These are phyloP conservation scores for Sebastes jordani DNA, from an alignment of 2,797 vertebrate genomes.

Conservation along the genomic window DNA sequence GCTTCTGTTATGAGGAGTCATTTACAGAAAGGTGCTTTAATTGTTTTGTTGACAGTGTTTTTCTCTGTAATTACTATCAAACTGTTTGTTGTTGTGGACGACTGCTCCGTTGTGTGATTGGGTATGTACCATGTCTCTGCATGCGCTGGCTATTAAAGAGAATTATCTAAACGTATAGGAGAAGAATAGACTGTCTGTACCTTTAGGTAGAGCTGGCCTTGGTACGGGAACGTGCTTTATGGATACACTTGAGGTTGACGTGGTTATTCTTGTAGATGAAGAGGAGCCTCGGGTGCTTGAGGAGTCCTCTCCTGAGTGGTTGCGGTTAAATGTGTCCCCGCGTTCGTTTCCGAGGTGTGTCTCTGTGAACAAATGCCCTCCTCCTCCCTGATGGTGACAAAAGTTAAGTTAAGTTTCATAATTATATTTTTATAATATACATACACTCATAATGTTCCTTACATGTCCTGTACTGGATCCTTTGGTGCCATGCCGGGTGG, in stretches of 20 bases:
- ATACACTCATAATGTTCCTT: background rate
- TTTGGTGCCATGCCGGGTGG: constrained; percentile 10
- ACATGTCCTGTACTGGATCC: constrained; percentile 58
- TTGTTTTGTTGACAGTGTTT: background rate
- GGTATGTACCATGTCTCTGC: background rate
- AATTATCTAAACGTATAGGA: background rate
- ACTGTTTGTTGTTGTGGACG: background rate
- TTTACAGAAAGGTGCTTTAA: background rate
- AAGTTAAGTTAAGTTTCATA: background rate
- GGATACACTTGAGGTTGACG: constrained; percentile 53
- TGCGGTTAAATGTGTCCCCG: constrained; percentile 65
- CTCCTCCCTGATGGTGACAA: constrained; percentile 43
- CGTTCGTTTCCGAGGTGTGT: constrained; percentile 56
- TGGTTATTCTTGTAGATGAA: constrained; percentile 51
- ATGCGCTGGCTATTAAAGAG: background rate
- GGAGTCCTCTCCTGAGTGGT: constrained; percentile 41
- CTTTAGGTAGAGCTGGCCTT: constrained; percentile 77
- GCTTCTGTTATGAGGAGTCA: background rate
- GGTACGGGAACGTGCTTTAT: constrained; percentile 49
- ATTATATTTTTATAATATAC: background rate
- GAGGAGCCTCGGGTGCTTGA: constrained; percentile 40
- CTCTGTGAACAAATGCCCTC: background rate
- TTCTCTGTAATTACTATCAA: constrained; percentile 16
- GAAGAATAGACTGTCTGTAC: constrained; percentile 44
- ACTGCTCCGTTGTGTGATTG: background rate